These are phyloP conservation scores for Drosophila arizonae DNA, from an alignment of 1,140 invertebrate genomes.

Conservation along the genomic window DNA sequence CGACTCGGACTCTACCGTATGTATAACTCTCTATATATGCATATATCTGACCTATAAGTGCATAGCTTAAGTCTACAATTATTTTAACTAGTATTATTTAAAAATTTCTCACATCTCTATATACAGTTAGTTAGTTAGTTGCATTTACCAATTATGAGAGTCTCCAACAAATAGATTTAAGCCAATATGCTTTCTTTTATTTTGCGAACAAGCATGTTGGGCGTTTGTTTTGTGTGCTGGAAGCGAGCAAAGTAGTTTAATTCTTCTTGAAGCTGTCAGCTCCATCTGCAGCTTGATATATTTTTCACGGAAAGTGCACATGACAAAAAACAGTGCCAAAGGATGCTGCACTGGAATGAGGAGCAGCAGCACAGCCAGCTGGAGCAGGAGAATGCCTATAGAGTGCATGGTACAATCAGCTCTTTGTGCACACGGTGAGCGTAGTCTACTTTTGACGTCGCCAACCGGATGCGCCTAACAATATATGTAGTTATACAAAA, in stretches of 20 bases:
- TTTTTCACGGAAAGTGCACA: constrained; percentile 14
- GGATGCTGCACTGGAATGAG: constrained; percentile 1
- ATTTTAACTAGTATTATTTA: too few species aligned
- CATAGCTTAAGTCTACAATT: too few species aligned
- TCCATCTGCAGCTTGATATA: constrained; percentile 16
- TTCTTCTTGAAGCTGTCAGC: constrained; percentile 16
- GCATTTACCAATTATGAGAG: too few species aligned
- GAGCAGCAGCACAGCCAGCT: background rate
- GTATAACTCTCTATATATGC: too few species aligned
- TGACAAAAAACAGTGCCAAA: constrained; percentile 14
- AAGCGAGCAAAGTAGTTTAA: constrained; percentile 11
- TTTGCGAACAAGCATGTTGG: background rate
- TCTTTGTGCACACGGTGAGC: background rate
- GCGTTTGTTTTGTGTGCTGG: constrained; percentile 7
- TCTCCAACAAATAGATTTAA: too few species aligned
- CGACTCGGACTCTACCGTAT: too few species aligned
- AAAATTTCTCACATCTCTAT: too few species aligned
- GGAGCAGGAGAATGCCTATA: background rate
- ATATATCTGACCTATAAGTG: too few species aligned
- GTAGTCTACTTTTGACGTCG: background rate
- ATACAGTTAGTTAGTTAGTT: too few species aligned
- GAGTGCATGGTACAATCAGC: background rate
- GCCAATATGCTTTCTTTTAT: too few species aligned
- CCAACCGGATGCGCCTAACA: background rate
- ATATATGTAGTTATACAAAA: constrained; percentile 1